Evolutionary conservation across 2,888 invertebrate genomes (phyloP).

Genomic region (Terebella lapidaria): DNA sequence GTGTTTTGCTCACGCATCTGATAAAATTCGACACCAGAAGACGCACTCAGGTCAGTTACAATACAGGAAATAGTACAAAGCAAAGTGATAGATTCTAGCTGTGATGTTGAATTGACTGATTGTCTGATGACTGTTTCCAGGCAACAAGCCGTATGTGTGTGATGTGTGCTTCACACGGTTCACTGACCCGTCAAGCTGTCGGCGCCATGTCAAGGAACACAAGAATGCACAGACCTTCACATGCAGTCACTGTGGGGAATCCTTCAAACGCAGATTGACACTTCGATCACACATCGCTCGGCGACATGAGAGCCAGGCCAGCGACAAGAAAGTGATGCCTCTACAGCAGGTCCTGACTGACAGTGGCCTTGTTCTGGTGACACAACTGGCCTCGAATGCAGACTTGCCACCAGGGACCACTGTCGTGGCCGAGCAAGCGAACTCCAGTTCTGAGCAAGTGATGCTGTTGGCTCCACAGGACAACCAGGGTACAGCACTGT

Average conservation of each 20-base stretch:
- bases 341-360: too few relatives aligned
- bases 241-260: constrained; percentile 41
- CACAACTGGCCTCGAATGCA: neutral
- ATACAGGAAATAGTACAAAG: too few relatives aligned
- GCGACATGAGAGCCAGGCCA: constrained; percentile 9
- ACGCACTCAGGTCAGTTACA: constrained; percentile 41
- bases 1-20: constrained; percentile 46
- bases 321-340: neutral
- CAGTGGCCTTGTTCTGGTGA: neutral
- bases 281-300: constrained; percentile 35
- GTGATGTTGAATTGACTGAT: too few relatives aligned
- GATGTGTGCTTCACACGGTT: constrained; percentile 40
- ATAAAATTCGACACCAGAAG: constrained; percentile 42
- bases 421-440: neutral
- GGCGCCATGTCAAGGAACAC: constrained; percentile 44
- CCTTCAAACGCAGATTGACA: constrained; percentile 38
- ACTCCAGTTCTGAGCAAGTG: neutral
- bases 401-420: neutral
- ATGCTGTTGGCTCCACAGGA: neutral
- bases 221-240: constrained; percentile 36
- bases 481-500: neutral
- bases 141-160: constrained; percentile 44
- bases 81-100: too few relatives aligned
- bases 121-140: constrained; percentile 26
- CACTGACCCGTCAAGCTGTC: constrained; percentile 44